A percentile compares a stretch with the other conserved stretches of the same genome.
Conservation (phyloP, 2,113 vertebrate genomes). For the Acanthochromis polyacanthus region DNA sequence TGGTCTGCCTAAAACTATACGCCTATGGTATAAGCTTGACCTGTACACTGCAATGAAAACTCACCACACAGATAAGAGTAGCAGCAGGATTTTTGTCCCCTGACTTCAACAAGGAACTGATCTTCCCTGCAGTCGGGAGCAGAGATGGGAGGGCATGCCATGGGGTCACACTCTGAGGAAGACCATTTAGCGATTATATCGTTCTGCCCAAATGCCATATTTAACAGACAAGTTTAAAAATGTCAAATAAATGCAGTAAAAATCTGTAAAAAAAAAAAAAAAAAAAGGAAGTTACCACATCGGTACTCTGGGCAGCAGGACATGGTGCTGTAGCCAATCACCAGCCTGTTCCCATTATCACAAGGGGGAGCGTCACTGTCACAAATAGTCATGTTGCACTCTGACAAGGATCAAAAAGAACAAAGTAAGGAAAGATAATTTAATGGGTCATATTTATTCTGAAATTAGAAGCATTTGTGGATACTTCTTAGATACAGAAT, state of each 20-base stretch:
- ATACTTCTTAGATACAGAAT: too few species aligned
- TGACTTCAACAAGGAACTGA: slow-evolving; percentile 93
- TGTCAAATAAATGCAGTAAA: background rate
- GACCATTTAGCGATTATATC: slow-evolving; percentile 33
- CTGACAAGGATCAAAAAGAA: slow-evolving; percentile 70
- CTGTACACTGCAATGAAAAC: slow-evolving; percentile 43
- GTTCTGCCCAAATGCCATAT: background rate
- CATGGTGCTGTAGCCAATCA: slow-evolving; percentile 87
- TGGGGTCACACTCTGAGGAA: slow-evolving; percentile 91
- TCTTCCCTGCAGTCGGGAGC: slow-evolving; percentile 91
- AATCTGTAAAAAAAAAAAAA: too few species aligned
- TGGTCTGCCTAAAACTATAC: background rate
- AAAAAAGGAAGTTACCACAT: slow-evolving; percentile 85
- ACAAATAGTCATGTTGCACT: slow-evolving; percentile 94
- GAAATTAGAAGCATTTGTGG: too few species aligned
- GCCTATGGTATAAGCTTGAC: background rate
- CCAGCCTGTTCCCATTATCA: slow-evolving; percentile 87
- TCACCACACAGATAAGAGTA: slow-evolving; percentile 94
- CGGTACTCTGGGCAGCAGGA: slow-evolving; percentile 95
- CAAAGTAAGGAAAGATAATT: background rate
- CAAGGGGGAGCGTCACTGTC: slow-evolving; percentile 87
- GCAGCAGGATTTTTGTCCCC: slow-evolving; percentile 91
- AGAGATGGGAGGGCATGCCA: slow-evolving; percentile 86
- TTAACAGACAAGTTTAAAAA: background rate
- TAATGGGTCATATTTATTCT: too few species aligned